Conservation (phyloP, 2,113 vertebrate species). For the Synchiropus splendidus region DNA sequence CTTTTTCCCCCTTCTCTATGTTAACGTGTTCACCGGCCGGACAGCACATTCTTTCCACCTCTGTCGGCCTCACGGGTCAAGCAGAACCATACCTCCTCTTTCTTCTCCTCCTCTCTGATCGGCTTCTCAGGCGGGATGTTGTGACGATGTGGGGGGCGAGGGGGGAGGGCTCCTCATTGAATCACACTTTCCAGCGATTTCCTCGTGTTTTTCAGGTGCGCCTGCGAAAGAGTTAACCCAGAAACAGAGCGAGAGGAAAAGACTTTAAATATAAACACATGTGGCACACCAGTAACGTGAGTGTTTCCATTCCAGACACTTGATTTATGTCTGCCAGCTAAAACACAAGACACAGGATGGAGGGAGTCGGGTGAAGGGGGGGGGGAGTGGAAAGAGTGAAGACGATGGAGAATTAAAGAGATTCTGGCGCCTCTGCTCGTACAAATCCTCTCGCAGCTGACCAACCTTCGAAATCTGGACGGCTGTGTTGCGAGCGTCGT, state of each 20-base stretch:
- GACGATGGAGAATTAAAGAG: constrained; percentile 6
- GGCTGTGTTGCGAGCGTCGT: constrained; percentile 6
- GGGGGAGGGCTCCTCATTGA: constrained; percentile 29
- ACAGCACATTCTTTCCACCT: constrained; percentile 66
- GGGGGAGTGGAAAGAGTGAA: constrained; percentile 27
- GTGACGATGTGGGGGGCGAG: constrained; percentile 22
- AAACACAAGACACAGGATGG: constrained; percentile 37
- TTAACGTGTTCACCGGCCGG: constrained; percentile 66
- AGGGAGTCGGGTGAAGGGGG: constrained; percentile 1
- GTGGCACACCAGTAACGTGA: constrained; percentile 47
- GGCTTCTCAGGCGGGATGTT: constrained; percentile 15
- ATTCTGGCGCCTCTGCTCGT: not conserved
- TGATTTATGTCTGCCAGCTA: constrained; percentile 47
- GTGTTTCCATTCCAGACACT: constrained; percentile 52
- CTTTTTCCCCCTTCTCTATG: constrained; percentile 10
- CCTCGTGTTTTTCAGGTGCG: constrained; percentile 41
- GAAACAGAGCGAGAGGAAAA: constrained; percentile 24
- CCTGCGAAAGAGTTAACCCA: constrained; percentile 9
- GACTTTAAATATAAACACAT: constrained; percentile 55
- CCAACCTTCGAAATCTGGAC: constrained; percentile 18
- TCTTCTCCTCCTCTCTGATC: not conserved
- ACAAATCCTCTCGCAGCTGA: constrained; percentile 18
- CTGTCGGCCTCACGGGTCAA: constrained; percentile 59
- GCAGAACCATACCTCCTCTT: constrained; percentile 38
- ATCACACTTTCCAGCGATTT: constrained; percentile 58